Percentiles rank a stretch among this genome's conserved stretches.
Evolutionary conservation across 2,113 vertebrate genomes (phyloP).

Genomic region (Poeciliopsis turrubarensis): DNA sequence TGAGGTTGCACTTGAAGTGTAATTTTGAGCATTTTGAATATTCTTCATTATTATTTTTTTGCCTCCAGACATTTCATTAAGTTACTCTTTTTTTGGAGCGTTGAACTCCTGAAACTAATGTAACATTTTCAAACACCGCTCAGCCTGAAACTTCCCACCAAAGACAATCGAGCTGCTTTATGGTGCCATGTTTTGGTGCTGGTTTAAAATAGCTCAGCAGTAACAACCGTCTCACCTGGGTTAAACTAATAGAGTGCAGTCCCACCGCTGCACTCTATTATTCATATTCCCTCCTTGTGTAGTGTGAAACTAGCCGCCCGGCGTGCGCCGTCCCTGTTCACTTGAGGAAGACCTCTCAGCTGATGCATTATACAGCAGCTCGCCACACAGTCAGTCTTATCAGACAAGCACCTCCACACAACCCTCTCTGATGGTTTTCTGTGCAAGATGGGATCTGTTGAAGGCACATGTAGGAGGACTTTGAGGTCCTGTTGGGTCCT

Average conservation of each 20-base stretch:
- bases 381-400: constrained; percentile 21
- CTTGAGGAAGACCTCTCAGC: constrained; percentile 55
- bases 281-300: constrained; percentile 35
- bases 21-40: neutral
- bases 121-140: neutral
- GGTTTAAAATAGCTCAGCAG: neutral
- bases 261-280: constrained; percentile 39
- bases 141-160: neutral
- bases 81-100: neutral
- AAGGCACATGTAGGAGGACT: neutral
- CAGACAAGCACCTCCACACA: neutral
- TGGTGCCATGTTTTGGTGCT: neutral
- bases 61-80: neutral
- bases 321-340: constrained; percentile 48
- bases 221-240: neutral
- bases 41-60: neutral
- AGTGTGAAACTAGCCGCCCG: constrained; percentile 52
- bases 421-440: neutral
- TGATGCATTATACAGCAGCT: constrained; percentile 71
- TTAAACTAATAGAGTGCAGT: constrained; percentile 25
- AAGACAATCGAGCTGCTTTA: neutral
- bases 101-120: neutral
- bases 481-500: constrained; percentile 20
- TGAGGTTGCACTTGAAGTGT: neutral
- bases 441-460: neutral